Evolutionary conservation across 1,140 invertebrate species (phyloP).

Genomic region (Neodiprion virginianus): DNA sequence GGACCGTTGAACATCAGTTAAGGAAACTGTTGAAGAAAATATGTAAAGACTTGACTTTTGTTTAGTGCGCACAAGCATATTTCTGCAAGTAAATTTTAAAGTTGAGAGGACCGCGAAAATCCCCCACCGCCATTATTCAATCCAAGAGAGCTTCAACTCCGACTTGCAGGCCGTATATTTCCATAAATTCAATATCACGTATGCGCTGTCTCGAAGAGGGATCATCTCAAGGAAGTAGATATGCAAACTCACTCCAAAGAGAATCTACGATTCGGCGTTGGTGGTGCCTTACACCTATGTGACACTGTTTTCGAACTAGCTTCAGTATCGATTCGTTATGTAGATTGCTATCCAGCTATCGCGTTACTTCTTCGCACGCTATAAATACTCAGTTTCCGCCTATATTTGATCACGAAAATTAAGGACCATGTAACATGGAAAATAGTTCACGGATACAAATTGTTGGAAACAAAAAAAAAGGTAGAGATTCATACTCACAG

Average conservation of each 20-base stretch:
- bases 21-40: too few species aligned
- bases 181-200: constrained; percentile 6
- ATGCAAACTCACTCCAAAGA: neutral
- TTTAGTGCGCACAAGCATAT: too few species aligned
- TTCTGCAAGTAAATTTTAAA: neutral
- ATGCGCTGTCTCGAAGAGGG: neutral
- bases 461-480: too few species aligned
- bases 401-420: too few species aligned
- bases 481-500: too few species aligned
- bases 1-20: too few species aligned
- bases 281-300: neutral
- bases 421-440: too few species aligned
- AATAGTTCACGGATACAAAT: too few species aligned
- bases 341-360: neutral
- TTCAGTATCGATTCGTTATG: neutral
- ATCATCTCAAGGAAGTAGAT: neutral
- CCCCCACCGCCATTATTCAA: constrained; percentile 1
- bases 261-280: neutral
- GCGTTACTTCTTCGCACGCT: neutral
- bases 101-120: neutral
- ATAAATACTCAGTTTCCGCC: neutral
- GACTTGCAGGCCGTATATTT: neutral
- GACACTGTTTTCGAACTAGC: too few species aligned
- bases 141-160: neutral
- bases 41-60: too few species aligned